Evolutionary conservation across 37 sponge, comb jelly and placozoan species (phyloP), one percentile per base, ranked within the genome.

Genomic region (Halichondria panicea): DNA sequence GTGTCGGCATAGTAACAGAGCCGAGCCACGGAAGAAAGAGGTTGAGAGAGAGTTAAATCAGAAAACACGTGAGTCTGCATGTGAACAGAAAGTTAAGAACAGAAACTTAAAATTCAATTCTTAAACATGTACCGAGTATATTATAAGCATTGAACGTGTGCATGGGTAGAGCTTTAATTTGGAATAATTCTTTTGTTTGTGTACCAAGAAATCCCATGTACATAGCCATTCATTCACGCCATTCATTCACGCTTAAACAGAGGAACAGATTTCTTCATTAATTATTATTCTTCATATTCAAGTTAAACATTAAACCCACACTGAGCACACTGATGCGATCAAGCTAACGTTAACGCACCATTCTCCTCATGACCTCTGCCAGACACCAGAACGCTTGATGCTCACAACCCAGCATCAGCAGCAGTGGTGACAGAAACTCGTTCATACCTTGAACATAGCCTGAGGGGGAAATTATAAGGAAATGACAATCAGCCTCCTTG

Each of bases 361-460:
- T 61, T 77, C 63, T 44, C 43, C 59, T 62, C 18, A 77, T 25
- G 41, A 85, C 24, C 1, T 44, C 22, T 18, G 52, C 54, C 30
- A 85, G 45, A 24, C 86, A 85, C 86, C 86, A 85, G 62, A 85
- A 85, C 19, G 86, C 53, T 43, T 77, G 60, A 58, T 76, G 70
- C 36, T 85, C 78, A 62, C 25, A 46, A 31, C 70, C 50, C 30
- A 85, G 43, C 24, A 75, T 55, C 6, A 62, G 11, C 66, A 85
- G 55, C 19, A 77, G 63, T 28, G 71, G 78, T 15, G 86, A 48
- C 27, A 85, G 72, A 42, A 85, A 42, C 34, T 85, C 86, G 18
- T 67, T 76, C 86, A 85, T 85, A 40, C 86, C 86, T 44, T 85
- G 86, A 13, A 70, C 66, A 70, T 85, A 85, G 18, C 79, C 78